phyloP scores from a whole-genome alignment of 2,888 invertebrate genomes.

The Heliothis peltigera region DNA sequence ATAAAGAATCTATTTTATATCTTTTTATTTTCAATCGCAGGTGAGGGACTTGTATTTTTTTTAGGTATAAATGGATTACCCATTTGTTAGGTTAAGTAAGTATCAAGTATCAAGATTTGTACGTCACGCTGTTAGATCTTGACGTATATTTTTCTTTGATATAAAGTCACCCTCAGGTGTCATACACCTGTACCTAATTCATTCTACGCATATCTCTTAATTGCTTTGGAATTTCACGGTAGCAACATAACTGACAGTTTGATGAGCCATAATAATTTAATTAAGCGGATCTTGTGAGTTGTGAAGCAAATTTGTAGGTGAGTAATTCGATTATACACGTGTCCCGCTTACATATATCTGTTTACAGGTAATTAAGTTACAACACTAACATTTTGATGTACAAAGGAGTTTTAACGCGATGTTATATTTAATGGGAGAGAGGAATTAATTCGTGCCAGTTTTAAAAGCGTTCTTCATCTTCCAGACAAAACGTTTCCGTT shows the following conservation, averaged over 20 bases:
- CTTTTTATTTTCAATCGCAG: no score
- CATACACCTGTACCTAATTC: not conserved
- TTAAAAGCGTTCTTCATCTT: not conserved
- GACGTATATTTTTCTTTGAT: not conserved
- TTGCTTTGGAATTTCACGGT: not conserved
- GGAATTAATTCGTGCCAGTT: not conserved
- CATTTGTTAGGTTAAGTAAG: no score
- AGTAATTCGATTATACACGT: not conserved
- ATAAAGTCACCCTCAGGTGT: not conserved
- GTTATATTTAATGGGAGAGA: not conserved
- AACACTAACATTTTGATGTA: not conserved
- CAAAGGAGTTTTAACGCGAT: not conserved
- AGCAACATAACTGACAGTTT: conserved; percentile 3
- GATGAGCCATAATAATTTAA: conserved; percentile 19
- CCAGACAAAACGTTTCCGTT: not conserved
- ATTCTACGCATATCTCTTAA: not conserved
- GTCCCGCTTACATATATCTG: conserved; percentile 5
- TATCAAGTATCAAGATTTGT: not conserved
- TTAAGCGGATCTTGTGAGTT: conserved; percentile 2
- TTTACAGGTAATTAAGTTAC: conserved; percentile 10
- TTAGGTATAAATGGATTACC: no score
- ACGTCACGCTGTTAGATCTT: not conserved
- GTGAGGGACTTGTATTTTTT: no score
- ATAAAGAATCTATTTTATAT: no score
- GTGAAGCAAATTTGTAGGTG: conserved; percentile 3